Conservation (phyloP, 2,888 invertebrate genomes). For the Drosophila pseudotalamancana region DNA sequence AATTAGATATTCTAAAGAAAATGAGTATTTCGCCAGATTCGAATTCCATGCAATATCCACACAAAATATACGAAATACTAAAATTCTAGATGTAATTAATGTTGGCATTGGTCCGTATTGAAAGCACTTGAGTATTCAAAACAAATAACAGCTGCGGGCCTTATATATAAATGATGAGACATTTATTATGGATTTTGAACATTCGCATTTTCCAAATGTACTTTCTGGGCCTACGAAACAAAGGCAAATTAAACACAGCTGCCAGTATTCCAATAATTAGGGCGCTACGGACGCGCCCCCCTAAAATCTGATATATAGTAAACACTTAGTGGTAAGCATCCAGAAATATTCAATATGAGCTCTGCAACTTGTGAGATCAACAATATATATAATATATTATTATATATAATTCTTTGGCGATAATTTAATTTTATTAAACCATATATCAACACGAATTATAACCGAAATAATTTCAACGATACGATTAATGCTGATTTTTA, state of each 20-base stretch:
- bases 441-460: slow-evolving; percentile 67
- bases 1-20: no score
- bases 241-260: slow-evolving; percentile 28
- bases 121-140: slow-evolving; percentile 16
- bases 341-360: background rate
- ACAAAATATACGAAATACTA: background rate
- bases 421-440: slow-evolving; percentile 64
- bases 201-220: slow-evolving; percentile 30
- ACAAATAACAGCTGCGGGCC: slow-evolving; percentile 11
- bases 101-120: background rate
- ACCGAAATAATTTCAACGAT: slow-evolving; percentile 27
- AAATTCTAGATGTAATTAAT: background rate
- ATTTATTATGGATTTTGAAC: slow-evolving; percentile 17
- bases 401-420: background rate
- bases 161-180: slow-evolving; percentile 12
- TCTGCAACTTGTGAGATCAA: background rate
- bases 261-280: slow-evolving; percentile 11
- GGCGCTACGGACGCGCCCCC: slow-evolving; percentile 25
- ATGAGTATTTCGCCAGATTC: no score
- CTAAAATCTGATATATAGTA: slow-evolving; percentile 20
- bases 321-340: slow-evolving; percentile 19
- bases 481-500: slow-evolving; percentile 15
- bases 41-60: background rate
- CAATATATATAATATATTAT: background rate
- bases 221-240: slow-evolving; percentile 5